phyloP scores from a whole-genome alignment of 2,888 invertebrate genomes.

The Gibbula magus region DNA sequence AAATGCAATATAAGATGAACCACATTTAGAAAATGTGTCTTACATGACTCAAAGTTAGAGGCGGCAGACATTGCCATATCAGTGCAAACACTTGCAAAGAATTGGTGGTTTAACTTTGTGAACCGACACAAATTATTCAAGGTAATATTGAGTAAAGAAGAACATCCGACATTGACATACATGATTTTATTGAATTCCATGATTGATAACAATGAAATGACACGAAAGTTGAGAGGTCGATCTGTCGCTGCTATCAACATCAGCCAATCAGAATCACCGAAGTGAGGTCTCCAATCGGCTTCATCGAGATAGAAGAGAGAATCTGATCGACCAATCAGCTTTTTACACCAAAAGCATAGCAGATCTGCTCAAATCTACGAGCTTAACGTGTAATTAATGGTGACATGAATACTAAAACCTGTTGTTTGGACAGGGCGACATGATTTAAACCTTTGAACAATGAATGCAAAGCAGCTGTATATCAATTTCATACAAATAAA shows the following conservation, averaged over 20 bases:
- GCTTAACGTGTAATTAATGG: not conserved
- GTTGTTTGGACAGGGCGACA: too few relatives aligned
- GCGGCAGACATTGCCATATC: too few relatives aligned
- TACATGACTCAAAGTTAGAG: too few relatives aligned
- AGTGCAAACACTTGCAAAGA: too few relatives aligned
- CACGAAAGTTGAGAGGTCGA: not conserved
- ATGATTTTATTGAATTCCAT: not conserved
- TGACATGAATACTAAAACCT: not conserved
- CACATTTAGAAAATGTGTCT: too few relatives aligned
- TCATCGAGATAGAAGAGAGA: constrained; percentile 2
- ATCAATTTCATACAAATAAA: too few relatives aligned
- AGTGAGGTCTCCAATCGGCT: not conserved
- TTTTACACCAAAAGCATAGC: not conserved
- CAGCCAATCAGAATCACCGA: not conserved
- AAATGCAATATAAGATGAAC: too few relatives aligned
- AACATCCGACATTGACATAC: not conserved
- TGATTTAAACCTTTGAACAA: too few relatives aligned
- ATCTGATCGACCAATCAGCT: not conserved
- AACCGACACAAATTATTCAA: too few relatives aligned
- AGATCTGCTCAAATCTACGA: not conserved
- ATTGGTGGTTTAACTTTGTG: too few relatives aligned
- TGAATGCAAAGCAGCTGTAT: too few relatives aligned
- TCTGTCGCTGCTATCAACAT: constrained; percentile 1
- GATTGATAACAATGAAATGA: not conserved
- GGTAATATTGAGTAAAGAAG: too few relatives aligned